Conservation (phyloP, 2,797 vertebrate species). For the Coranthus polyacanthus region DNA sequence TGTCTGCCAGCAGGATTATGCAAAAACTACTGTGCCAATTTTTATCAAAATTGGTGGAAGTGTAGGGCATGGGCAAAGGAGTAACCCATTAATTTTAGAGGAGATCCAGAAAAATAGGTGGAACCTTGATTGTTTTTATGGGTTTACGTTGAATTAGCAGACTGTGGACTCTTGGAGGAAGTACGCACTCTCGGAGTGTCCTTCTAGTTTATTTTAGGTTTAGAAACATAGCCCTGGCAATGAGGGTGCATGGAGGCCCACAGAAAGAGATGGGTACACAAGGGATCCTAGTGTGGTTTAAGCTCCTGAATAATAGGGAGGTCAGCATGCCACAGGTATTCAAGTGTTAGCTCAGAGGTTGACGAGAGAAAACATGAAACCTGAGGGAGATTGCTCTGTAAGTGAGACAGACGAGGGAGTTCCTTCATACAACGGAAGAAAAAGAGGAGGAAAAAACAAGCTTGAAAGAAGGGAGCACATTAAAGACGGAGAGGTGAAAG, state of each 20-base stretch:
- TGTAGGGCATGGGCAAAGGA: too few relatives aligned
- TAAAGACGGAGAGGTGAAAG: constrained; percentile 35
- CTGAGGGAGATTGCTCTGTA: constrained; percentile 27
- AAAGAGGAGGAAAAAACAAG: constrained; percentile 17
- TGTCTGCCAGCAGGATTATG: too few relatives aligned
- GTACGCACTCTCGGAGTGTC: neutral
- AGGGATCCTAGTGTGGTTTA: constrained; percentile 28
- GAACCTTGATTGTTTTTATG: too few relatives aligned
- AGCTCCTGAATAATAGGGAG: constrained; percentile 50
- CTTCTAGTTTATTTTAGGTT: constrained; percentile 17
- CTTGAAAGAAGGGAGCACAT: constrained; percentile 34
- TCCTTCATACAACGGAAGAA: constrained; percentile 27
- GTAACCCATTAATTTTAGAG: too few relatives aligned
- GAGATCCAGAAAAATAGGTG: too few relatives aligned
- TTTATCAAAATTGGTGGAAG: too few relatives aligned
- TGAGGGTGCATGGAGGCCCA: constrained; percentile 15
- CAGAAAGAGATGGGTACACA: constrained; percentile 22
- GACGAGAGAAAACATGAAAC: constrained; percentile 47
- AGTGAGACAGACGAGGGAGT: constrained; percentile 27
- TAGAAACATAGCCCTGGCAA: constrained; percentile 20
- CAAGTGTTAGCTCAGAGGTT: constrained; percentile 30
- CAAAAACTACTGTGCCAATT: too few relatives aligned
- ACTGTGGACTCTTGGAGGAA: too few relatives aligned
- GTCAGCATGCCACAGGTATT: constrained; percentile 66
- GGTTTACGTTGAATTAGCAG: too few relatives aligned